phyloP scores from a whole-genome alignment of 2,888 invertebrate species.

The Apamea anceps region DNA sequence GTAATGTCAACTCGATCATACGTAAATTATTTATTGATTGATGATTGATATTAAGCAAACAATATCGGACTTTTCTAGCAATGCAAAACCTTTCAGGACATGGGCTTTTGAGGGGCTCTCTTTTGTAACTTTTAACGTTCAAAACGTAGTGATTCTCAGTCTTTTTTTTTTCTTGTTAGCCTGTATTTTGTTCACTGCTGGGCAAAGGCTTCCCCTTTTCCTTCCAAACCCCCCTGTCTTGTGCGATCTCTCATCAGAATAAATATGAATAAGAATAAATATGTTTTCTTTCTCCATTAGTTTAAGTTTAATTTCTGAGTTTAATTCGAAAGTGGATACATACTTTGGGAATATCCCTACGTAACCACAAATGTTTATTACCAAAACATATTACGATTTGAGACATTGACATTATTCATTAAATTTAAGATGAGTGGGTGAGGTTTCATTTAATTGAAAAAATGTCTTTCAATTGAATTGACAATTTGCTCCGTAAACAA shows the following conservation, averaged over 20 bases:
- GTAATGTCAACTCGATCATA: not conserved
- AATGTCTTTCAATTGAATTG: not conserved
- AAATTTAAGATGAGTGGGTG: not conserved
- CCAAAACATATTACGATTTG: not conserved
- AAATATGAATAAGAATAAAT: too few relatives aligned
- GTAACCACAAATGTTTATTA: not conserved
- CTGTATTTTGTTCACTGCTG: too few relatives aligned
- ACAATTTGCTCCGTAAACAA: too few relatives aligned
- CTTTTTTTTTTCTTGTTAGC: too few relatives aligned
- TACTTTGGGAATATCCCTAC: not conserved
- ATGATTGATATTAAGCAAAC: not conserved
- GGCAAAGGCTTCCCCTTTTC: too few relatives aligned
- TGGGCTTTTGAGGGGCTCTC: rapidly evolving
- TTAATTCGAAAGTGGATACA: not conserved
- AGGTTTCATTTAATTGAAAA: not conserved
- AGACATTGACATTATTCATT: not conserved
- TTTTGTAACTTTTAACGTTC: not conserved
- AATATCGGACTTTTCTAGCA: not conserved
- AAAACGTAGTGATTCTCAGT: not conserved
- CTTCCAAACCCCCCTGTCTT: too few relatives aligned
- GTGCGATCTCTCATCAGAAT: too few relatives aligned
- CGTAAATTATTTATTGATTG: not conserved
- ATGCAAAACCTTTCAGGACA: not conserved
- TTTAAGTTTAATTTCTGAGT: not conserved
- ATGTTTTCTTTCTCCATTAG: too few relatives aligned